Evolutionary conservation across 2,797 vertebrate species (phyloP), one percentile per base, ranked within the genome.

Genomic region (Sandelia bainsii): DNA sequence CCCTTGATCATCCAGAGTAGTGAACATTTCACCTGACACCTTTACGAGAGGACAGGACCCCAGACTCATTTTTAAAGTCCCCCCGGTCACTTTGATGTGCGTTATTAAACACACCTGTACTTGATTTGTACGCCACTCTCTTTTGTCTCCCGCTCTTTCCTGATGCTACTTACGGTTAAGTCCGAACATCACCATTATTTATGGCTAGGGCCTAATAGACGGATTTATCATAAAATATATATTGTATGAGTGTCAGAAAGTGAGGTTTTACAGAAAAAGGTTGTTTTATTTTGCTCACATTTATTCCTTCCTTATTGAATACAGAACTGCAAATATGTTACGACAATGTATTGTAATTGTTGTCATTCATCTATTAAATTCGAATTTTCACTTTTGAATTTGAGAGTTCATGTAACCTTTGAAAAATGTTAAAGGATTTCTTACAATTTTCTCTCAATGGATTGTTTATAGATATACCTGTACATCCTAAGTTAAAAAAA

Each of bases 71-170:
- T 91, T 78, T 72, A 90, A 93, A 92, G 77, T 39, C 64, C 72
- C 81, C 83, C 78, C 52, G 51, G 87, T 71, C 57, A 57, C 96
- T 96, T 96, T 95, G 94, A 97, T 96, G 94, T 92, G 87, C 83
- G 84, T 95, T 95, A 95, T 96, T 91, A 92, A 94, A 94, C 87
- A 93, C 95, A 96, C 93, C 93, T 95, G 95, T 56, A 77, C 84
- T 91, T 89, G 92, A 92, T 95, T 95, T 95, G 94, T 94, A 92
- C 80, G 72, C 89, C 63, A 75, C 92, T 92, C 92, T 65, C 51
- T 89, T 87, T 90, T 77, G 90, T 89, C 80, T 79, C 82, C 66
- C 25, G 0, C 66, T 73, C 68, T 62, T 69, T 73, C 72, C 64
- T 73, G 69, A 75, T 51, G 59, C 69, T 72, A 72, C 84, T 83